Percentiles rank a stretch among this genome's conserved stretches.
phyloP scores from a whole-genome alignment of 2,888 invertebrate species.

The Rotaria socialis region DNA sequence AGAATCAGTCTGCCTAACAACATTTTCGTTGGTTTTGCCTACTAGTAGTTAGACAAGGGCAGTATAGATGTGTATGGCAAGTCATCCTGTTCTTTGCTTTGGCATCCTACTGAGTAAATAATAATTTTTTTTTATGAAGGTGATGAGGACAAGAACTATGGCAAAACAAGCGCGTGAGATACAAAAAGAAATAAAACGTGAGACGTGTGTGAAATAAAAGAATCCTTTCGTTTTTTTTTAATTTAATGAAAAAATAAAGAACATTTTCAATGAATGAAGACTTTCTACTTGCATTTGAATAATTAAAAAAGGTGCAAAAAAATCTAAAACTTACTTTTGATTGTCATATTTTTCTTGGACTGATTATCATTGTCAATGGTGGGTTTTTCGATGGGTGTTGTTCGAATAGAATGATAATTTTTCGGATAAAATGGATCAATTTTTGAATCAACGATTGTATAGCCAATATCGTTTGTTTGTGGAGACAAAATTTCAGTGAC shows the following conservation, averaged over 20 bases:
- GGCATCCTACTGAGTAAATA: neutral
- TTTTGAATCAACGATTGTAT: neutral
- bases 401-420: too few species aligned
- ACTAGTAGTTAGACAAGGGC: neutral
- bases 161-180: neutral
- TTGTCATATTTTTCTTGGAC: neutral
- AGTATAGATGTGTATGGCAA: neutral
- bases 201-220: too few species aligned
- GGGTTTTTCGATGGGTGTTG: too few species aligned
- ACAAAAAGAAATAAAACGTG: neutral
- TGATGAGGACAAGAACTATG: neutral
- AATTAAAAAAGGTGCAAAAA: neutral
- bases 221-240: too few species aligned
- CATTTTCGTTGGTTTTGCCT: neutral
- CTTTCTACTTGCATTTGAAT: neutral
- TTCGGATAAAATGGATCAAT: neutral
- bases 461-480: neutral
- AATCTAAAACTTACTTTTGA: neutral
- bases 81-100: neutral
- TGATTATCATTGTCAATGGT: neutral
- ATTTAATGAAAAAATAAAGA: too few species aligned
- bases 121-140: neutral
- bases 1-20: neutral
- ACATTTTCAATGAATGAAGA: too few species aligned
- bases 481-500: neutral